Percentiles rank a stretch among this genome's conserved stretches.
Evolutionary conservation across 1,140 invertebrate genomes (phyloP).

Genomic region (Cydia splendana): DNA sequence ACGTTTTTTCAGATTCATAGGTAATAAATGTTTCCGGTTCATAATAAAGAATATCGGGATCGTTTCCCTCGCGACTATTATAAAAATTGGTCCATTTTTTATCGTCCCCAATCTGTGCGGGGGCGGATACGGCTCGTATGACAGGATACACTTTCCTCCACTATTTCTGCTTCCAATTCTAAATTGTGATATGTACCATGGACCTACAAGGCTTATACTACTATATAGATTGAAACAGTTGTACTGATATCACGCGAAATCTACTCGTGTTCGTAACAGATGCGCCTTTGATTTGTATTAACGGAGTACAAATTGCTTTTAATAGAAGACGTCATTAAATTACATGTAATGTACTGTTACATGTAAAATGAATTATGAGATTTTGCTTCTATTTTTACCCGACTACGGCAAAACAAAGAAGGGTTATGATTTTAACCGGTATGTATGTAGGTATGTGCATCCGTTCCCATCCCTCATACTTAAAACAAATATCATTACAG

Average conservation of each 20-base stretch:
- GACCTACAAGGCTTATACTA: neutral
- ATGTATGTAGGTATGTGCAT: too few relatives aligned
- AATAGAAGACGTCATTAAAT: slow-evolving; percentile 16
- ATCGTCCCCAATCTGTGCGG: slow-evolving; percentile 60
- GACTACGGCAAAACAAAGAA: too few relatives aligned
- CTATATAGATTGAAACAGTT: neutral
- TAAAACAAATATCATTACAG: neutral
- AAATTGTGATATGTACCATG: neutral
- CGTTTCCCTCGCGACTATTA: slow-evolving; percentile 67
- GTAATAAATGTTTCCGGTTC: slow-evolving; percentile 76
- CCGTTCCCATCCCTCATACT: too few relatives aligned
- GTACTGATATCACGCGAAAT: slow-evolving; percentile 66
- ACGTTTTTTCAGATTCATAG: slow-evolving; percentile 58
- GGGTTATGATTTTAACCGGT: too few relatives aligned
- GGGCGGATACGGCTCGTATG: slow-evolving; percentile 75
- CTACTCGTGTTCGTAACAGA: slow-evolving; percentile 60
- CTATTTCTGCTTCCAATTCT: neutral
- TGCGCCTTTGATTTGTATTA: slow-evolving; percentile 45
- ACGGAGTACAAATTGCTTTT: slow-evolving; percentile 27
- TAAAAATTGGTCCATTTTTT: slow-evolving; percentile 78
- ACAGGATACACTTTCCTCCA: slow-evolving; percentile 70
- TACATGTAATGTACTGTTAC: too few relatives aligned
- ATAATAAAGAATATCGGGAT: slow-evolving; percentile 70
- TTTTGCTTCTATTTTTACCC: neutral
- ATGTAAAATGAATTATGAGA: slow-evolving; percentile 32